These are phyloP conservation scores for Dromaius novaehollandiae DNA, from an alignment of 2,113 vertebrate species.

Conservation along the genomic window DNA sequence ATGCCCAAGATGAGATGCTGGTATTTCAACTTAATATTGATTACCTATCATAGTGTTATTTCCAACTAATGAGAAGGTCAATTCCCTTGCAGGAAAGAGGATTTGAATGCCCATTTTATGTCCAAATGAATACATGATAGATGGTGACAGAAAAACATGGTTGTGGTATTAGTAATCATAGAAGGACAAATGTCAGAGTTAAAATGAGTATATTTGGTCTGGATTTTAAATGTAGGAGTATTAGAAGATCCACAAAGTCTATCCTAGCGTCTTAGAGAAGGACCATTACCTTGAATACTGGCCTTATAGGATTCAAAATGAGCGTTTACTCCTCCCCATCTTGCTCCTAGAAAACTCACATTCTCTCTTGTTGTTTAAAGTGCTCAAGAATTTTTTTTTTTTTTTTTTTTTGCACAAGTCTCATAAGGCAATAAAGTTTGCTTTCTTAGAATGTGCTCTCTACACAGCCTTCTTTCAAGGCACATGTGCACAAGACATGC, in stretches of 20 bases:
- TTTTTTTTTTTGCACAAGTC: neutral
- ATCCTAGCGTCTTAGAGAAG: neutral
- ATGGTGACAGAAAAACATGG: neutral
- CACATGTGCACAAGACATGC: neutral
- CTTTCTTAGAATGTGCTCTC: neutral
- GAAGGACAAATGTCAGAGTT: neutral
- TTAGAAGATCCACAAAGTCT: neutral
- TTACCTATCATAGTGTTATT: conserved; percentile 55
- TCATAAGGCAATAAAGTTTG: neutral
- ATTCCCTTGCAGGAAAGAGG: neutral
- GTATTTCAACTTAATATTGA: conserved; percentile 58
- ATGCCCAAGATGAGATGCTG: neutral
- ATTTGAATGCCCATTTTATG: conserved; percentile 23
- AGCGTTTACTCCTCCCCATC: neutral
- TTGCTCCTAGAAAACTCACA: neutral
- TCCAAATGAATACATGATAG: neutral
- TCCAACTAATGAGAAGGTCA: conserved; percentile 61
- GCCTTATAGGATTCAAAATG: neutral
- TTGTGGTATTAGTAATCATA: neutral
- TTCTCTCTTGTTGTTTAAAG: too few relatives aligned
- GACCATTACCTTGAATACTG: neutral
- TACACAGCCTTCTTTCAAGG: neutral
- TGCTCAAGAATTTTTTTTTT: too few relatives aligned
- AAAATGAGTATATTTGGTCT: neutral
- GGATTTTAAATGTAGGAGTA: neutral